Conservation (phyloP, 2,888 invertebrate genomes). For the Mongoloraphidia duomilia region DNA sequence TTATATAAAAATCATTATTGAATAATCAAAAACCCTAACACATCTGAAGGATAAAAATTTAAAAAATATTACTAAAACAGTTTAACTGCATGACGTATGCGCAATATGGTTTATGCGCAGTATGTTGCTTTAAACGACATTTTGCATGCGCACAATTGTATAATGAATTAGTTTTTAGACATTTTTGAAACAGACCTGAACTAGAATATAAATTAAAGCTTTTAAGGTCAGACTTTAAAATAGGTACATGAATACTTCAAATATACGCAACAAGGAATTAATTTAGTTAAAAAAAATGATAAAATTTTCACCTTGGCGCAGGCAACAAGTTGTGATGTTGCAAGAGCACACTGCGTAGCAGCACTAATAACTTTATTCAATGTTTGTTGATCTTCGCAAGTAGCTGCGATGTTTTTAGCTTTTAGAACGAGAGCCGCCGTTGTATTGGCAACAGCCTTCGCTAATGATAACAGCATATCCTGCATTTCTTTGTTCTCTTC, state of each 20-base stretch:
- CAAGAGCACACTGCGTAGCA: slow-evolving; percentile 92
- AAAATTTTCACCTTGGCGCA: slow-evolving; percentile 64
- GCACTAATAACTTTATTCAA: slow-evolving; percentile 87
- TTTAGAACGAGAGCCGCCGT: slow-evolving; percentile 92
- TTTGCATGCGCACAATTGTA: too few species aligned
- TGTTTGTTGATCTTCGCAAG: slow-evolving; percentile 63
- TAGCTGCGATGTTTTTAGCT: slow-evolving; percentile 91
- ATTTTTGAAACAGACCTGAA: too few species aligned
- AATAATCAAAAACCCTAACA: too few species aligned
- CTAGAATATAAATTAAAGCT: too few species aligned
- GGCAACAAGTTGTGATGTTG: slow-evolving; percentile 94
- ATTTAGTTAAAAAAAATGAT: slow-evolving; percentile 3
- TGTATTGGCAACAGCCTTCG: slow-evolving; percentile 95
- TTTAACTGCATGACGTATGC: background rate
- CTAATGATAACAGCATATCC: slow-evolving; percentile 83
- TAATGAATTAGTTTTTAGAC: too few species aligned
- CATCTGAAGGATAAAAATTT: background rate
- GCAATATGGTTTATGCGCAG: too few species aligned
- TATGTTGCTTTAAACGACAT: too few species aligned
- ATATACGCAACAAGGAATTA: background rate
- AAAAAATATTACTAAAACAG: background rate
- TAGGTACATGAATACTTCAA: background rate
- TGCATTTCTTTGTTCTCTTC: slow-evolving; percentile 65
- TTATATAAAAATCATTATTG: too few species aligned
- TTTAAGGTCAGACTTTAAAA: background rate